These are phyloP conservation scores for Drosophila neotestacea DNA, from an alignment of 2,888 invertebrate species.

Conservation along the genomic window DNA sequence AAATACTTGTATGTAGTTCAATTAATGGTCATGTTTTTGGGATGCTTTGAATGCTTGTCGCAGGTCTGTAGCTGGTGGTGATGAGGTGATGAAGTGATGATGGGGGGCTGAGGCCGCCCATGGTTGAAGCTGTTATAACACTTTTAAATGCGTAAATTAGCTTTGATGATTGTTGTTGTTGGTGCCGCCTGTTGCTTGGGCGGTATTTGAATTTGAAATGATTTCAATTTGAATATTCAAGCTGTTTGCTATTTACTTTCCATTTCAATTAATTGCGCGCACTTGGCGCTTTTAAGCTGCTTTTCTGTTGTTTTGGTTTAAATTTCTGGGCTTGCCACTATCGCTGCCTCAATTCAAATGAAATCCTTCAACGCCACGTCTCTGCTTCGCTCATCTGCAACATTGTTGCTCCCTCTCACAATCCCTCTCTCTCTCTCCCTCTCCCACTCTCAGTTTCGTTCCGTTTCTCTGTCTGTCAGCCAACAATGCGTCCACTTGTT, in stretches of 20 bases:
- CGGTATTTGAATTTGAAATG: slow-evolving; percentile 68
- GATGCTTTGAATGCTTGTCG: slow-evolving; percentile 43
- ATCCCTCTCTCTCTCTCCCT: slow-evolving; percentile 9
- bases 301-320: slow-evolving; percentile 21
- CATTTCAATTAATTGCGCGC: slow-evolving; percentile 76
- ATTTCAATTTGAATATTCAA: slow-evolving; percentile 65
- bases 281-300: slow-evolving; percentile 48
- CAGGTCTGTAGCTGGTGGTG: slow-evolving; percentile 3
- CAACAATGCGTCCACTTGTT: slow-evolving; percentile 63
- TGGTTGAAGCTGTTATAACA: slow-evolving; percentile 65
- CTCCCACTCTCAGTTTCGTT: slow-evolving; percentile 11
- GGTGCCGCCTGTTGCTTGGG: slow-evolving; percentile 6
- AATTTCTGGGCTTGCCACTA: slow-evolving; percentile 40
- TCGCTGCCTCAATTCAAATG: slow-evolving; percentile 29
- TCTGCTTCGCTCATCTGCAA: slow-evolving; percentile 38
- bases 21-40: slow-evolving; percentile 54
- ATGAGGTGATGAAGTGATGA: neutral
- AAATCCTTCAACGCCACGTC: slow-evolving; percentile 44
- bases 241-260: slow-evolving; percentile 59
- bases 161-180: slow-evolving; percentile 37
- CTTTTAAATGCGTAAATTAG: slow-evolving; percentile 75
- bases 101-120: slow-evolving; percentile 23
- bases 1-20: slow-evolving; percentile 52
- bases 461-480: slow-evolving; percentile 4
- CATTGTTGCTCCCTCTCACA: slow-evolving; percentile 14